These are phyloP conservation scores for Heterodera schachtii DNA, from an alignment of 1,140 invertebrate genomes.

Conservation along the genomic window DNA sequence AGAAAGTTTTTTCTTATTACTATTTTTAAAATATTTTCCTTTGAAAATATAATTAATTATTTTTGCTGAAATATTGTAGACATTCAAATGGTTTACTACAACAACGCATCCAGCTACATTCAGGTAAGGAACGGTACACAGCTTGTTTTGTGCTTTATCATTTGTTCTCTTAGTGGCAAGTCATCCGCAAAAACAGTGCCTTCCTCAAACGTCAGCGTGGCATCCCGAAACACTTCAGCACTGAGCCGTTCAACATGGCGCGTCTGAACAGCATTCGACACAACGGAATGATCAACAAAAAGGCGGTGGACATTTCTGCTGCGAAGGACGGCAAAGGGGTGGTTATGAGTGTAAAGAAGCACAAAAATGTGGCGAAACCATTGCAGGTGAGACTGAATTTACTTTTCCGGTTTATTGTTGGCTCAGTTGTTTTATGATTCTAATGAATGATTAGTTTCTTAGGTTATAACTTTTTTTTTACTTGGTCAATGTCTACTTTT, in stretches of 20 bases:
- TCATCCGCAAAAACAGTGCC: slow-evolving; percentile 46
- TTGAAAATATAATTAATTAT: slow-evolving; percentile 19
- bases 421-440: too few species aligned
- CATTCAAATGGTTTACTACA: slow-evolving; percentile 9
- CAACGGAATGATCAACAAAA: slow-evolving; percentile 48
- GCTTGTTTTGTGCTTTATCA: neutral
- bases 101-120: slow-evolving; percentile 29
- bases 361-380: slow-evolving; percentile 3
- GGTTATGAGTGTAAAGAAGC: slow-evolving; percentile 32
- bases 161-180: slow-evolving; percentile 36
- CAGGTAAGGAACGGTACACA: neutral
- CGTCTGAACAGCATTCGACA: slow-evolving; percentile 39
- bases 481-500: too few species aligned
- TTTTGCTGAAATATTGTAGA: neutral
- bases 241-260: slow-evolving; percentile 43
- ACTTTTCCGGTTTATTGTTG: slow-evolving; percentile 1
- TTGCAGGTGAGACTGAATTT: neutral
- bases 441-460: too few species aligned
- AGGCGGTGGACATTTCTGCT: slow-evolving; percentile 38
- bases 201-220: slow-evolving; percentile 47
- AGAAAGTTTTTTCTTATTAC: too few species aligned
- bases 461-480: too few species aligned
- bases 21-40: neutral
- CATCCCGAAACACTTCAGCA: slow-evolving; percentile 46
- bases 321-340: slow-evolving; percentile 36